A percentile compares a stretch with the other conserved stretches of the same genome.
phyloP scores from a whole-genome alignment of 92 coral and sea anemone genomes.

The Hydrozoanthus gracilis region DNA sequence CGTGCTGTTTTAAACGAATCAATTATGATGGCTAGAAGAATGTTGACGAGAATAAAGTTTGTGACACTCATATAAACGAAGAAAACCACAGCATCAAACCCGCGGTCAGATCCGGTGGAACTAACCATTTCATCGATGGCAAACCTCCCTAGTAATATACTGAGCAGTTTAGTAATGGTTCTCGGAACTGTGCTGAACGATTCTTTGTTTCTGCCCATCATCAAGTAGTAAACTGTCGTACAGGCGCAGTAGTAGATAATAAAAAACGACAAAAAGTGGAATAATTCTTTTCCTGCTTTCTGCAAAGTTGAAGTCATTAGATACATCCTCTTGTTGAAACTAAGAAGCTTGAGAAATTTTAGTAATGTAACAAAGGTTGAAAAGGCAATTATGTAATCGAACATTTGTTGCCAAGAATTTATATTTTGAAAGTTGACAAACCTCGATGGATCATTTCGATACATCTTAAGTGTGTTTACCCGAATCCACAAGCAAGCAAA shows the following conservation, averaged over 20 bases:
- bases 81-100: constrained; percentile 69
- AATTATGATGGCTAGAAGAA: constrained; percentile 79
- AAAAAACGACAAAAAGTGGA: constrained; percentile 64
- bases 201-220: constrained; percentile 68
- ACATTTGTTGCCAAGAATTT: constrained; percentile 86
- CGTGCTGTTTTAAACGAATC: constrained; percentile 77
- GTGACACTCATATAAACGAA: constrained; percentile 77
- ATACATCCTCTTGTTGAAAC: constrained; percentile 91
- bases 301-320: constrained; percentile 79
- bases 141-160: constrained; percentile 85
- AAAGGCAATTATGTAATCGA: constrained; percentile 82
- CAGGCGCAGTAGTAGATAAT: constrained; percentile 72
- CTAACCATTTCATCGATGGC: constrained; percentile 65
- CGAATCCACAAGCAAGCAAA: constrained; percentile 81
- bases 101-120: constrained; percentile 53
- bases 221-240: constrained; percentile 68
- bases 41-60: constrained; percentile 81
- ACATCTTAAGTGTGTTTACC: constrained; percentile 72
- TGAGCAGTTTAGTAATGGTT: constrained; percentile 79
- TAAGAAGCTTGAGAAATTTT: constrained; percentile 80
- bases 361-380: constrained; percentile 68
- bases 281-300: constrained; percentile 73
- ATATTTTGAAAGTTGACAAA: constrained; percentile 87
- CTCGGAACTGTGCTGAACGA: constrained; percentile 73
- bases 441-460: constrained; percentile 65